Percentiles rank a stretch among this genome's conserved stretches.
These are phyloP conservation scores for Meteorus colon DNA, from an alignment of 2,888 invertebrate species.

Conservation along the genomic window DNA sequence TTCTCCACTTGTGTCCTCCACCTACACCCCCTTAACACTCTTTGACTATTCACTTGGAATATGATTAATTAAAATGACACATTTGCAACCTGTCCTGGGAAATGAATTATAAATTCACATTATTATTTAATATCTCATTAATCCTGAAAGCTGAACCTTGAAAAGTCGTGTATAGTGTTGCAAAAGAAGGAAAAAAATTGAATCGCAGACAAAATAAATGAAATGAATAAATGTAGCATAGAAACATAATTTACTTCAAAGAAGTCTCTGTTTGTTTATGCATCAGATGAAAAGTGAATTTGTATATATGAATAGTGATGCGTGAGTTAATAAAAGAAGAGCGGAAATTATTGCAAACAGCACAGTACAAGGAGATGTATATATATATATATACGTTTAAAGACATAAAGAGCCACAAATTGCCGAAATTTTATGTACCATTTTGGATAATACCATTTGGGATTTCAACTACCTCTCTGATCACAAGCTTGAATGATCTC, in stretches of 20 bases:
- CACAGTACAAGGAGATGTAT: neutral
- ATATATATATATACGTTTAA: neutral
- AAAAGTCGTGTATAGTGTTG: neutral
- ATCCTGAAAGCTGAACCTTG: neutral
- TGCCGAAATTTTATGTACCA: neutral
- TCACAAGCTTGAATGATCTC: neutral
- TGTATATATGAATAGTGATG: constrained; percentile 4
- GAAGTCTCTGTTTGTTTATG: neutral
- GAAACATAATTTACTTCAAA: neutral
- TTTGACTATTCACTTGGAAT: constrained; percentile 2
- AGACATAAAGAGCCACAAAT: neutral
- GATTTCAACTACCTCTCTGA: neutral
- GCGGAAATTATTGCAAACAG: neutral
- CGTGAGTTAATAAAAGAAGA: neutral
- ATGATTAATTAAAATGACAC: constrained; percentile 15
- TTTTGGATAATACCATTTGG: neutral
- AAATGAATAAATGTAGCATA: constrained; percentile 3
- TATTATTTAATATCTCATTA: constrained; percentile 22
- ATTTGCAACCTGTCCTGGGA: constrained; percentile 13
- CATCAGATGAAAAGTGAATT: neutral
- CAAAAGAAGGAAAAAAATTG: neutral
- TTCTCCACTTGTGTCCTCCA: neutral
- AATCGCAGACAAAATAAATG: neutral
- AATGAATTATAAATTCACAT: constrained; percentile 20
- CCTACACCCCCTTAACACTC: neutral